Evolutionary conservation across 1,140 invertebrate species (phyloP).

Genomic region (Drosophila trapezifrons): DNA sequence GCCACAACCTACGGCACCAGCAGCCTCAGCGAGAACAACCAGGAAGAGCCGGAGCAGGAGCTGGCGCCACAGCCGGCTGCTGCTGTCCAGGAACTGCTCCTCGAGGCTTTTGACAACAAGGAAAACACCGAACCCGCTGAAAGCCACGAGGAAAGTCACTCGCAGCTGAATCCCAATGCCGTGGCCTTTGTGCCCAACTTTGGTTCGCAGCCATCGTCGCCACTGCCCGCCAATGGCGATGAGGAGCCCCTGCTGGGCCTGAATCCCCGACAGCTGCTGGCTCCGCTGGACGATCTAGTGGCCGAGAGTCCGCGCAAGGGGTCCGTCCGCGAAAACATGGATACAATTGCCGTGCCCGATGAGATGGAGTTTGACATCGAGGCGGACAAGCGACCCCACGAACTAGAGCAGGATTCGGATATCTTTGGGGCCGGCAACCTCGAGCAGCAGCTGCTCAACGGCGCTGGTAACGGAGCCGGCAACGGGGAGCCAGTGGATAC

Average conservation of each 20-base stretch:
- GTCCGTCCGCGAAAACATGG: conserved; percentile 62
- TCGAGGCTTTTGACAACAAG: conserved; percentile 59
- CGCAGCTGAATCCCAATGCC: conserved; percentile 74
- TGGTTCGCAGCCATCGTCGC: conserved; percentile 71
- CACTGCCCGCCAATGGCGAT: conserved; percentile 26
- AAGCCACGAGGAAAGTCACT: conserved; percentile 52
- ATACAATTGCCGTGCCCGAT: conserved; percentile 67
- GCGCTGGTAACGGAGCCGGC: conserved; percentile 6
- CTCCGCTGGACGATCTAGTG: conserved; percentile 68
- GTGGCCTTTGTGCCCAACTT: conserved; percentile 74
- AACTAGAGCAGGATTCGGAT: conserved; percentile 66
- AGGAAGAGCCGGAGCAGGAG: conserved; percentile 27
- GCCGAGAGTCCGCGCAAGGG: conserved; percentile 79
- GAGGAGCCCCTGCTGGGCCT: conserved; percentile 23
- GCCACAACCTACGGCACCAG: conserved; percentile 78
- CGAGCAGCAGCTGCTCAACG: conserved; percentile 41
- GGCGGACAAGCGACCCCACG: conserved; percentile 71
- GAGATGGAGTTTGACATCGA: conserved; percentile 71
- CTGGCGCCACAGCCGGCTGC: conserved; percentile 30
- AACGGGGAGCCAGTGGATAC: conserved; percentile 24
- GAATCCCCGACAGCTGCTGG: conserved; percentile 56
- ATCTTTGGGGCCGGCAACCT: conserved; percentile 37
- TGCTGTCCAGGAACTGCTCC: conserved; percentile 13
- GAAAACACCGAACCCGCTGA: conserved; percentile 57
- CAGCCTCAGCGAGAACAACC: conserved; percentile 72